Evolutionary conservation across 2,113 vertebrate genomes (phyloP), one percentile per base, ranked within the genome.

Genomic region (Atherinomorus stipes): DNA sequence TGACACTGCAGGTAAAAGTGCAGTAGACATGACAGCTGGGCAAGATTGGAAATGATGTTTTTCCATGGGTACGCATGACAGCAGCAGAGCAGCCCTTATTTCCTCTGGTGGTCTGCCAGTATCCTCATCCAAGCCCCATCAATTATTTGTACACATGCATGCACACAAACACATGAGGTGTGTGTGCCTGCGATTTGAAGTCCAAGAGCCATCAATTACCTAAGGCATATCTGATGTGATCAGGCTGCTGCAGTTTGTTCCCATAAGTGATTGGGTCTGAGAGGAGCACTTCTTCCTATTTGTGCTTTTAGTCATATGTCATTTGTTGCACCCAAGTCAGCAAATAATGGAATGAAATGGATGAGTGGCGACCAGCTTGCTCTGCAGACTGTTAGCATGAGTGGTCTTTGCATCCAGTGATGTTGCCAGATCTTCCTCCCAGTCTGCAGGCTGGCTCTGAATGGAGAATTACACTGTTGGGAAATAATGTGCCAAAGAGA

Each of bases 181-280:
- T 53, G 58, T 71, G 40, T 11, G 85, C 49, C 37, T 37, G 47
- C 28, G 54, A 75, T 78, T 84, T 80, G 47, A 67, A 72, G 73
- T 87, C 68, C 70, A 85, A 68, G 54, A 19, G 21, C 61, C 64
- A 85, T 92, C 64, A 85, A 84, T 90, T 84, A 88, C 83, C 77
- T 44, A 81, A 82, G 69, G 53, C 58, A 76, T 82, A 74, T 83
- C 85, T 79, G 80, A 90, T 84, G 74, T 52, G 66, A 85, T 79
- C 74, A 76, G 65, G 53, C 80, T 86, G 74, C 64, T 74, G 67
- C 80, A 71, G 69, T 77, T 83, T 80, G 53, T 75, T 71, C 58
- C 76, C 52, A 76, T 87, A 61, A 81, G 74, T 52, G 78, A 68
- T 64, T 67, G 26, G 61, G 42, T 70, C 68, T 70, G 51, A 85